phyloP scores from a whole-genome alignment of 1,140 invertebrate genomes.

The Artemia franciscana region DNA sequence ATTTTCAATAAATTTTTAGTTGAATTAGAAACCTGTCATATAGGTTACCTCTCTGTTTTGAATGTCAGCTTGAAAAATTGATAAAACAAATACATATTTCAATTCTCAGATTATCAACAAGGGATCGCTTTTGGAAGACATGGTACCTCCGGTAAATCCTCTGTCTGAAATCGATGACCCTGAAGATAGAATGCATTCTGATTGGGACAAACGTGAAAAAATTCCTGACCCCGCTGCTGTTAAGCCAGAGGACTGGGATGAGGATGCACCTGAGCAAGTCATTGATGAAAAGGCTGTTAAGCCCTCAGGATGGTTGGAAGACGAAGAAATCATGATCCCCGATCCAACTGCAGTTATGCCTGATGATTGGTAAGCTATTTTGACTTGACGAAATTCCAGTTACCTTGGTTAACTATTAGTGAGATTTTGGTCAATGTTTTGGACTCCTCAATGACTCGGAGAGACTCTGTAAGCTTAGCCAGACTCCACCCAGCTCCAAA shows the following conservation, averaged over 20 bases:
- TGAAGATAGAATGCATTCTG: conserved; percentile 59
- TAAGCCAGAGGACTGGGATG: conserved; percentile 89
- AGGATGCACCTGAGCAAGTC: conserved; percentile 70
- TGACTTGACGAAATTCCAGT: no score
- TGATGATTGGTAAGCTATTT: conserved; percentile 46
- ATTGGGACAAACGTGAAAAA: conserved; percentile 95
- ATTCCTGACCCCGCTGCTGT: conserved; percentile 62
- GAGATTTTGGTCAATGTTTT: no score
- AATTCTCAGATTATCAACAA: conserved; percentile 45
- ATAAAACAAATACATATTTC: no score
- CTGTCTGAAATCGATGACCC: conserved; percentile 87
- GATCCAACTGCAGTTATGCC: conserved; percentile 72
- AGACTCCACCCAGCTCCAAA: no score
- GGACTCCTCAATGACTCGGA: no score
- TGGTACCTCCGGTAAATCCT: conserved; percentile 80
- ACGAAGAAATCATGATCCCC: conserved; percentile 66
- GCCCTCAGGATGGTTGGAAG: conserved; percentile 81
- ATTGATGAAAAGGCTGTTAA: conserved; percentile 64
- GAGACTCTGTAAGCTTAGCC: no score
- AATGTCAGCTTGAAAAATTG: no score
- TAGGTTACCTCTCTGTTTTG: no score
- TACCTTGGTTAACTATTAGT: no score
- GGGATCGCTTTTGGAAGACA: conserved; percentile 68
- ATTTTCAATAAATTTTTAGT: no score
- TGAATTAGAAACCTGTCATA: no score